These are phyloP conservation scores for Brachionus paranguensis DNA, from an alignment of 1,140 invertebrate genomes.

Conservation along the genomic window DNA sequence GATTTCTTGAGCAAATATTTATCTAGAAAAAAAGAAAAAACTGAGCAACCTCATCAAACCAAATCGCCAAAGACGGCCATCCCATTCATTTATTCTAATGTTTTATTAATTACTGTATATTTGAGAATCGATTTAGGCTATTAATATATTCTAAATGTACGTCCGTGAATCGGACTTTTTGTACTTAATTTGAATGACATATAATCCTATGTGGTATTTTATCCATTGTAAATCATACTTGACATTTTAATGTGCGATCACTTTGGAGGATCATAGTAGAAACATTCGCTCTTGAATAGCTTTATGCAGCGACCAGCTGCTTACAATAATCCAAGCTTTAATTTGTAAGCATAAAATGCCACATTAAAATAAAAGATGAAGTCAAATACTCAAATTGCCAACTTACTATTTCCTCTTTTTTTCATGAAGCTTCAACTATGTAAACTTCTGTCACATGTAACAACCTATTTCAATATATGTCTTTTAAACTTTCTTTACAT, in stretches of 20 bases:
- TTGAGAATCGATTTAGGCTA: neutral
- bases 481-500: too few species aligned
- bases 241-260: neutral
- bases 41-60: neutral
- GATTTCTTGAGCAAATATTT: neutral
- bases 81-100: neutral
- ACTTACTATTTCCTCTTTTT: too few species aligned
- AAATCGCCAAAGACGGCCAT: neutral
- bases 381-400: too few species aligned
- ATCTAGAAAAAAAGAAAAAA: neutral
- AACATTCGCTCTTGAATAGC: neutral
- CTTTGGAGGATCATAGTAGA: neutral
- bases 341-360: too few species aligned
- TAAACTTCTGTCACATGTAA: too few species aligned
- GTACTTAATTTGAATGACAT: neutral
- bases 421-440: too few species aligned
- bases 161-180: neutral
- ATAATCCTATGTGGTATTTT: constrained; percentile 16
- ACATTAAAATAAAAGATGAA: too few species aligned
- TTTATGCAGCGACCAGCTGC: neutral
- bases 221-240: neutral
- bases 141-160: neutral
- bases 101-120: neutral
- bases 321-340: too few species aligned
- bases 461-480: too few species aligned